Conservation (phyloP, 2,888 invertebrate genomes). For the Drosophila meridionalis region DNA sequence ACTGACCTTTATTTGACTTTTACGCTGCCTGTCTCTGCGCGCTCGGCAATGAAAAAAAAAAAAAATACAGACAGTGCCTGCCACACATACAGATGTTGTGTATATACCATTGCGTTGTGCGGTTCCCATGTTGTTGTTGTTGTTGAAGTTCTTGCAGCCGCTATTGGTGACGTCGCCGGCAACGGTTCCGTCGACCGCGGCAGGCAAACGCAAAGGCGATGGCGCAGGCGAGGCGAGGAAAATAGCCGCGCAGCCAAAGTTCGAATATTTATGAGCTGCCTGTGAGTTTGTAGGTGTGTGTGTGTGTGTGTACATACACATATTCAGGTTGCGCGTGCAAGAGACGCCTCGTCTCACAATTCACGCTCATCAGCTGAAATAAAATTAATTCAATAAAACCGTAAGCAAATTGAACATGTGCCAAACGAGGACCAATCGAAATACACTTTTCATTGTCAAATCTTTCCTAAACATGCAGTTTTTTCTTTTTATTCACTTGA, state of each 20-base stretch:
- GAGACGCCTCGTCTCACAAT: constrained; percentile 16
- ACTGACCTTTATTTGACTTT: constrained; percentile 85
- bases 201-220: constrained; percentile 7
- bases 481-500: constrained; percentile 1
- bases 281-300: not conserved
- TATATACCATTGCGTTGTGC: constrained; percentile 14
- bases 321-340: constrained; percentile 31
- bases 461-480: constrained; percentile 12
- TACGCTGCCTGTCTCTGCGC: constrained; percentile 56
- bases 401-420: constrained; percentile 59
- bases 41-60: constrained; percentile 59
- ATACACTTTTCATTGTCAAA: constrained; percentile 28
- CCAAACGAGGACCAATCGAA: constrained; percentile 30
- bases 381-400: constrained; percentile 61
- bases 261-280: constrained; percentile 10
- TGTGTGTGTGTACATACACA: not conserved
- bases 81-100: constrained; percentile 46
- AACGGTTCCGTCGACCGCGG: constrained; percentile 10
- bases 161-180: constrained; percentile 1
- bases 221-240: not conserved
- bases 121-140: constrained; percentile 23
- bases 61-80: constrained; percentile 54
- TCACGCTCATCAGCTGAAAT: constrained; percentile 38
- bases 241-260: constrained; percentile 10
- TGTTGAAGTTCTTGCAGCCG: constrained; percentile 47